Base-by-base conservation (phyloP, 2,113 vertebrate species). In the Hypomesus transpacificus region DNA sequence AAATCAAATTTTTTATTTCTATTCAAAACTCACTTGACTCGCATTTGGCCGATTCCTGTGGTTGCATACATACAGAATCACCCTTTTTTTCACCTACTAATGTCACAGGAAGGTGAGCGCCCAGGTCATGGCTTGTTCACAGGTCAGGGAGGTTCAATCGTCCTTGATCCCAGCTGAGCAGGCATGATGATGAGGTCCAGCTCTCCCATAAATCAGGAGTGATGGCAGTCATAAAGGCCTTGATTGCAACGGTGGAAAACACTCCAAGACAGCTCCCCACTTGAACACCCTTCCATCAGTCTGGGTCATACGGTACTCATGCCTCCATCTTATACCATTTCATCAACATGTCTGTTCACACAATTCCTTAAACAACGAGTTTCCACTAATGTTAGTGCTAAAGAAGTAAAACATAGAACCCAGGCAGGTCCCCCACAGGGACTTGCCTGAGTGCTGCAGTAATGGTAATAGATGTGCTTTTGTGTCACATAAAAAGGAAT, bases 211-310 rank as follows among this genome's bases (percentile, higher is more conserved):
- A 80, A 73, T 72, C 77, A 74, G 71, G 73, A 82, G 76, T 81
- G 85, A 82, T 73, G 76, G 77, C 76, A 4, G 34, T 70, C 68
- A 67, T 85, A 80, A 79, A 87, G 79, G 75, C 71, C 81, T 77
- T 83, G 80, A 88, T 86, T 85, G 79, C 84, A 75, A 78, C 77
- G 75, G 75, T 71, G 80, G 70, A 71, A 71, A 74, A 24, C 74
- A 14, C 62, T 80, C 76, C 16, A 74, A 72, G 75, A 72, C 13
- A 26, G 14, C 51, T 31, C 56, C 61, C 68, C 74, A 83, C 71
- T 84, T 78, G 28, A 79, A 69, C 72, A 34, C 68, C 75, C 74
- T 14, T 34, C 61, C 61, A 64, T 82, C 73, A 68, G 59, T 67
- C 73, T 75, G 75, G 57, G 73, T 81, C 74, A 22, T 50, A 28